Percentiles rank a stretch among this genome's conserved stretches.
Evolutionary conservation across 2,888 invertebrate genomes (phyloP).

Genomic region (Macrophya annulata): DNA sequence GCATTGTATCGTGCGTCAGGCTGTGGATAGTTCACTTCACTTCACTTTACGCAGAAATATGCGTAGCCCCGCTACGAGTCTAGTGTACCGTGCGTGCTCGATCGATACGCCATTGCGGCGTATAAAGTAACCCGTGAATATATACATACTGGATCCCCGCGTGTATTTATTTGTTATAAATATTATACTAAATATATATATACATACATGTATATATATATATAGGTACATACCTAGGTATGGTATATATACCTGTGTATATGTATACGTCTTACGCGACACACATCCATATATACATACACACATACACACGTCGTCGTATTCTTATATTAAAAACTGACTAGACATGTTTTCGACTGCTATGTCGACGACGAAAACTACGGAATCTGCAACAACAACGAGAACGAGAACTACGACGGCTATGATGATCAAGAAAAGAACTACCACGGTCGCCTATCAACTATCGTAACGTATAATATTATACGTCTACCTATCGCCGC

Average conservation of each 20-base stretch:
- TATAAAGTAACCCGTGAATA: slow-evolving; percentile 70
- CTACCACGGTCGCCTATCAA: slow-evolving; percentile 23
- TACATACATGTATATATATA: not conserved
- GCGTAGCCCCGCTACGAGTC: slow-evolving; percentile 71
- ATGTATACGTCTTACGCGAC: not conserved
- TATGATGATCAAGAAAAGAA: slow-evolving; percentile 20
- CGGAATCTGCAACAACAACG: slow-evolving; percentile 2
- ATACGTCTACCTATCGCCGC: slow-evolving; percentile 14
- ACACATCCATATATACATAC: not conserved
- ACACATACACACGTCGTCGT: not conserved
- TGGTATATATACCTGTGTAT: not conserved
- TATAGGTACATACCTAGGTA: not conserved
- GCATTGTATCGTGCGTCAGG: slow-evolving; percentile 67
- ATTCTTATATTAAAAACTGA: slow-evolving; percentile 1
- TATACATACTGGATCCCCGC: slow-evolving; percentile 8
- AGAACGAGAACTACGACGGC: slow-evolving; percentile 28
- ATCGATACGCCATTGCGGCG: slow-evolving; percentile 77
- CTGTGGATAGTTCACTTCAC: slow-evolving; percentile 67
- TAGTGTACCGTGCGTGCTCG: slow-evolving; percentile 70
- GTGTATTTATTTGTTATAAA: slow-evolving; percentile 48
- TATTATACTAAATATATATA: not conserved
- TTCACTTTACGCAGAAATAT: slow-evolving; percentile 67
- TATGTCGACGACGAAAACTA: slow-evolving; percentile 15
- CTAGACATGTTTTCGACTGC: slow-evolving; percentile 24
- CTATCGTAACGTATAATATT: slow-evolving; percentile 50